A percentile compares a stretch with the other conserved stretches of the same genome.
phyloP scores from a whole-genome alignment of 2,888 invertebrate genomes.

The Dasysyrphus tricinctus region DNA sequence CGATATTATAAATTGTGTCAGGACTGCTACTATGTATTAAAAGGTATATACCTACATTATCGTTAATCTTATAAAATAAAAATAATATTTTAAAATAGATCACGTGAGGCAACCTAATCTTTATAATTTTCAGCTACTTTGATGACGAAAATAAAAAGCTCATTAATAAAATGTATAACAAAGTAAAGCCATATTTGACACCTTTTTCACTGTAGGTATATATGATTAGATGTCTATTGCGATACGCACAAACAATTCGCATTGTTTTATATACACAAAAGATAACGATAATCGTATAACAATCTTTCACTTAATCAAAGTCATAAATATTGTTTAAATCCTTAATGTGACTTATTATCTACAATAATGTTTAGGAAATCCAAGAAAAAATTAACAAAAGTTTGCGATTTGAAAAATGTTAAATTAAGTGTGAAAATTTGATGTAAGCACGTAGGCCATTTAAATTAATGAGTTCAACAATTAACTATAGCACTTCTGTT shows the following conservation, averaged over 20 bases:
- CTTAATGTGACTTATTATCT: neutral
- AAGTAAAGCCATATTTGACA: slow-evolving; percentile 59
- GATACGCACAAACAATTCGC: slow-evolving; percentile 30
- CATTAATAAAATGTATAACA: slow-evolving; percentile 27
- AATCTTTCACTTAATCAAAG: neutral
- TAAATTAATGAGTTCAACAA: slow-evolving; percentile 56
- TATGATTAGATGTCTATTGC: slow-evolving; percentile 6
- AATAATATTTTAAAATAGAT: neutral
- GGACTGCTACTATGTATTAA: too few species aligned
- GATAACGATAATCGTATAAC: slow-evolving; percentile 29
- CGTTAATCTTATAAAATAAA: too few species aligned
- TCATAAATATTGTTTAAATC: neutral
- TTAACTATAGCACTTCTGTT: slow-evolving; percentile 48
- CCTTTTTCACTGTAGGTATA: slow-evolving; percentile 26
- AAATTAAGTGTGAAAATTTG: slow-evolving; percentile 37
- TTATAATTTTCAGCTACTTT: neutral
- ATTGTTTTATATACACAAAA: neutral
- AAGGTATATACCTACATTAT: too few species aligned
- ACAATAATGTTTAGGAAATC: neutral
- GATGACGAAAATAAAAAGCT: slow-evolving; percentile 14
- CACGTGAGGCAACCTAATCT: neutral
- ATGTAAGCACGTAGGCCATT: slow-evolving; percentile 14
- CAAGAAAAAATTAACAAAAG: neutral
- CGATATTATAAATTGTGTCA: neutral
- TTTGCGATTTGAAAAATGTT: slow-evolving; percentile 15